phyloP scores from a whole-genome alignment of 2,888 invertebrate genomes.

The Dysmachus trigonus region DNA sequence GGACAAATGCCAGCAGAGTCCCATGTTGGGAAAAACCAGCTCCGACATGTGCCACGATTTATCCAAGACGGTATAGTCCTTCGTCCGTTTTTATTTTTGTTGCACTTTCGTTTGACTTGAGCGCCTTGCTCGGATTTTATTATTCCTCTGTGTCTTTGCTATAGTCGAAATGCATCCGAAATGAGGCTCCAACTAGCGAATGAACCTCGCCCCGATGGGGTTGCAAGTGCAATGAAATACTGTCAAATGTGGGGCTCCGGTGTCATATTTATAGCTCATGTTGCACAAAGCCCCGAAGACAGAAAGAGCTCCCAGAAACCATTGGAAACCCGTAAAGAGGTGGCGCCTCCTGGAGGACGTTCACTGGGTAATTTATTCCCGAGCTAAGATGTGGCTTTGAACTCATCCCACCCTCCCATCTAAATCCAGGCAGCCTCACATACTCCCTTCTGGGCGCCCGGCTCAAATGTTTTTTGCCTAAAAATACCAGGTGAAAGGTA shows the following conservation, averaged over 20 bases:
- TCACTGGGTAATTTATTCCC: not conserved
- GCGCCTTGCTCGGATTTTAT: not conserved
- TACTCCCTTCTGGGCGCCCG: not conserved
- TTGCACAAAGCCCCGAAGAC: not conserved
- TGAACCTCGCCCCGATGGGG: not conserved
- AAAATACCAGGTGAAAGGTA: slow-evolving; percentile 26
- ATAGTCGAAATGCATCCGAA: not conserved
- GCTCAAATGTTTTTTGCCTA: not conserved
- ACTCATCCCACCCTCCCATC: not conserved
- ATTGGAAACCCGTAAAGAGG: not conserved
- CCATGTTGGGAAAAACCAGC: not conserved
- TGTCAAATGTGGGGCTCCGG: not conserved
- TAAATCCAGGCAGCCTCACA: not conserved
- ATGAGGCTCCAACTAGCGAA: not conserved
- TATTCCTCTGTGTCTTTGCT: not conserved
- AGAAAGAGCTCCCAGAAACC: not conserved
- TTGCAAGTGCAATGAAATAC: not conserved
- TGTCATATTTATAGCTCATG: not conserved
- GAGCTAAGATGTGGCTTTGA: not conserved
- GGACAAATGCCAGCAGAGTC: not conserved
- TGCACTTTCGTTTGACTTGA: not conserved
- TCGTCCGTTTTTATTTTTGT: not conserved
- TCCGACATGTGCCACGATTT: not conserved
- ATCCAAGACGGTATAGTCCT: not conserved
- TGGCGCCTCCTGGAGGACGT: not conserved